Percentiles rank a stretch among this genome's conserved stretches.
phyloP scores from a whole-genome alignment of 2,113 vertebrate species.

The Dromaius novaehollandiae region DNA sequence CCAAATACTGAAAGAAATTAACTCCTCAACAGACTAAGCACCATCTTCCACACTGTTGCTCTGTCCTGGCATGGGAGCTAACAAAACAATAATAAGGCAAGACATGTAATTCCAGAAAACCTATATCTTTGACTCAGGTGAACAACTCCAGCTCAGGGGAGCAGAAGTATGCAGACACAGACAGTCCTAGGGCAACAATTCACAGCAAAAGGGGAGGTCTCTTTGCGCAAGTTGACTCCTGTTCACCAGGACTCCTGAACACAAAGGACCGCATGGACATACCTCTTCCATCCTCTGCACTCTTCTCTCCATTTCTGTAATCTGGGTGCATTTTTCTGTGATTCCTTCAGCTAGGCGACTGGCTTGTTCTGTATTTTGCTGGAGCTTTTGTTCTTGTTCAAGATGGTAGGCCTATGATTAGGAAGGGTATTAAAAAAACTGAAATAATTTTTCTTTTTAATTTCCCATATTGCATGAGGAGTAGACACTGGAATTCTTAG shows the following conservation, averaged over 20 bases:
- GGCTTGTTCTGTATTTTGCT: conserved; percentile 20
- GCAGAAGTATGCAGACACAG: background rate
- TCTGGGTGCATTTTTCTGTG: conserved; percentile 44
- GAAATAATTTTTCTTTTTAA: background rate
- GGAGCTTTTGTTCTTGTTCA: conserved; percentile 63
- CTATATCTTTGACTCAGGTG: too few species aligned
- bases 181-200: background rate
- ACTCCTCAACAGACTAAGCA: background rate
- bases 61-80: background rate
- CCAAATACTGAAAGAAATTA: background rate
- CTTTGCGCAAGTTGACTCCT: background rate
- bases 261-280: accelerated
- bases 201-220: background rate
- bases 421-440: background rate
- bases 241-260: too few species aligned
- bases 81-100: background rate
- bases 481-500: too few species aligned
- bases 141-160: too few species aligned
- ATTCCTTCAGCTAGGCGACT: conserved; percentile 40
- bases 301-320: conserved; percentile 64
- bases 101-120: background rate
- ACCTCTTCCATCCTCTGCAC: conserved; percentile 78
- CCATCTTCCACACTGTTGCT: background rate
- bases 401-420: conserved; percentile 41
- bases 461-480: background rate